Conservation (phyloP, 2,113 vertebrate genomes). For the Heloderma charlesbogerti region DNA sequence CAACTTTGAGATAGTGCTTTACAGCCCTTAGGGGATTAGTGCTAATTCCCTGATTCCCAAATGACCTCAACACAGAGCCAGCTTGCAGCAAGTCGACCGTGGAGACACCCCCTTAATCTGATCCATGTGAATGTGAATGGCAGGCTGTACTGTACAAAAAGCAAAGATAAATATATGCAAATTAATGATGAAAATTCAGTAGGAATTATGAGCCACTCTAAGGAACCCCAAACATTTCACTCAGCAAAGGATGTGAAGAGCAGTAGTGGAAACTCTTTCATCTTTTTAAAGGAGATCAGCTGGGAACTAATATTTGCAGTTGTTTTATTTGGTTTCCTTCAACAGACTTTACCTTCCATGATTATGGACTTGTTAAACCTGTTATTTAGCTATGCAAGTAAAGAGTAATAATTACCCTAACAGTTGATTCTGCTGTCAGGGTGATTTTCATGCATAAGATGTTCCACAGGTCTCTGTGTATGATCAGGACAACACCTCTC, state of each 20-base stretch:
- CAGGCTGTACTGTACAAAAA: not conserved
- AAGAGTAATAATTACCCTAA: constrained; percentile 1
- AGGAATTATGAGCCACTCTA: too few species aligned
- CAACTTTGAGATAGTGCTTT: too few species aligned
- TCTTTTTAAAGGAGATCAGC: not conserved
- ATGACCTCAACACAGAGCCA: too few species aligned
- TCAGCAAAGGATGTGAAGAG: not conserved
- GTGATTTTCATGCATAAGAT: constrained; percentile 16
- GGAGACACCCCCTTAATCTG: not conserved
- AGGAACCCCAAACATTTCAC: not conserved
- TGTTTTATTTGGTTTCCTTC: not conserved
- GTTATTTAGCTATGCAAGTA: constrained; percentile 27
- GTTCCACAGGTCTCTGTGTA: not conserved
- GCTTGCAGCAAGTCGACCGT: too few species aligned
- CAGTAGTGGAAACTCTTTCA: not conserved
- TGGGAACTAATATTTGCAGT: not conserved
- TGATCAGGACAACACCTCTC: constrained; percentile 27
- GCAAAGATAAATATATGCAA: not conserved
- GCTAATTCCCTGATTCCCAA: too few species aligned
- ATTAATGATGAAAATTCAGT: not conserved
- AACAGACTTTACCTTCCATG: not conserved
- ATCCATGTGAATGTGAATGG: not conserved
- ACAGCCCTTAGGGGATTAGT: too few species aligned
- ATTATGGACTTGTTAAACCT: constrained; percentile 27
- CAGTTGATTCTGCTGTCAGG: constrained; percentile 31